A percentile compares a stretch with the other conserved stretches of the same genome.
These are phyloP conservation scores for Volucella zonaria DNA, from an alignment of 2,888 invertebrate genomes.

Conservation along the genomic window DNA sequence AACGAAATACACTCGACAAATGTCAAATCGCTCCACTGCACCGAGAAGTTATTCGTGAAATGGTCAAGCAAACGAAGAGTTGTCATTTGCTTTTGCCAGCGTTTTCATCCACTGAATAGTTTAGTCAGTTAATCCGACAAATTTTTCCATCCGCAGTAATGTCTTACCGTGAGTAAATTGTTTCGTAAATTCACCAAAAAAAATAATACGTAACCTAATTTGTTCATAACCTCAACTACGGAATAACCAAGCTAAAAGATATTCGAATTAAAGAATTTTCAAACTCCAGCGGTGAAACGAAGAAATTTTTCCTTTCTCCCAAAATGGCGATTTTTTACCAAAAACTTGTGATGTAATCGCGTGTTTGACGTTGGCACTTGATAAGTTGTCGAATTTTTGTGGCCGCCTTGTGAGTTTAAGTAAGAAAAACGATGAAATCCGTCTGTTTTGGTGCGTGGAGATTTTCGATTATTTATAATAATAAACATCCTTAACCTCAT, in stretches of 20 bases:
- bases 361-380: conserved; percentile 23
- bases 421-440: neutral
- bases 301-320: conserved; percentile 35
- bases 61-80: conserved; percentile 67
- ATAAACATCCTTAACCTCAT: conserved; percentile 73
- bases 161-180: conserved; percentile 64
- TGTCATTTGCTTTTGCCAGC: conserved; percentile 61
- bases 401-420: neutral
- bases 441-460: conserved; percentile 37
- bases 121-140: conserved; percentile 14
- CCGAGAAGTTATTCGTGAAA: conserved; percentile 64
- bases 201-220: conserved; percentile 60
- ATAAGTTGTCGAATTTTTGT: neutral
- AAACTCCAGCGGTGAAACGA: conserved; percentile 27
- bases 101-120: conserved; percentile 42
- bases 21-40: conserved; percentile 47
- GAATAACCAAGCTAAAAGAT: conserved; percentile 44
- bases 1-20: conserved; percentile 30
- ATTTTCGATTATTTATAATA: conserved; percentile 54
- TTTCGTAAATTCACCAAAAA: conserved; percentile 30
- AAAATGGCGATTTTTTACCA: conserved; percentile 62
- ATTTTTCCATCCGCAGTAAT: conserved; percentile 34
- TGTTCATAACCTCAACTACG: conserved; percentile 69
- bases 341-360: conserved; percentile 68
- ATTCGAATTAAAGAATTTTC: conserved; percentile 6